phyloP scores from a whole-genome alignment of 2,113 vertebrate species.

The Oceanites oceanicus region DNA sequence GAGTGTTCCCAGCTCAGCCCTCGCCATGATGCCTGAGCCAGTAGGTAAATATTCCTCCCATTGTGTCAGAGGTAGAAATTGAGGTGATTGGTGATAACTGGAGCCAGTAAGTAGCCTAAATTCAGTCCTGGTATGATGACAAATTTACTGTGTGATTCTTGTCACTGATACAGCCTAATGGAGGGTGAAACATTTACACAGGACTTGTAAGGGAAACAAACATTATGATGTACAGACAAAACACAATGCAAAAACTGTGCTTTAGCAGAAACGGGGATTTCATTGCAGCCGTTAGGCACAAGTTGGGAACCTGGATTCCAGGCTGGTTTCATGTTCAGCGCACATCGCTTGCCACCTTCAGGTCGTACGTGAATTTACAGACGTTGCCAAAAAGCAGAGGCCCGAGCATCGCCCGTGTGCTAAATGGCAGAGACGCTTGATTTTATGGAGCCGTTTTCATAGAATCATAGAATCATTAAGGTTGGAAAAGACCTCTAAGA shows the following conservation, averaged over 20 bases:
- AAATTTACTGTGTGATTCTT: background rate
- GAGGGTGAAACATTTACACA: background rate
- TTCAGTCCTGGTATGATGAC: rapidly evolving
- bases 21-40: background rate
- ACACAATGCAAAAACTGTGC: rapidly evolving
- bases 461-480: too few species aligned
- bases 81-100: background rate
- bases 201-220: background rate
- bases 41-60: background rate
- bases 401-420: rapidly evolving
- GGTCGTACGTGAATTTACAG: slow-evolving; percentile 48
- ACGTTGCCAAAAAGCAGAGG: rapidly evolving
- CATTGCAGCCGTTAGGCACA: background rate
- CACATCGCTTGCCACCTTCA: slow-evolving; percentile 72
- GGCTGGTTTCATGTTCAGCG: background rate
- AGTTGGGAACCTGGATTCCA: background rate
- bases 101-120: background rate
- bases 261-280: background rate
- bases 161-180: rapidly evolving
- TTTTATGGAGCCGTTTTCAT: background rate
- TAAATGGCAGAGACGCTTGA: rapidly evolving
- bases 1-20: background rate
- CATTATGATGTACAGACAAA: rapidly evolving
- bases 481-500: too few species aligned
- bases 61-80: rapidly evolving